These are phyloP conservation scores for Cotesia glomerata DNA, from an alignment of 1,140 invertebrate species.

Conservation along the genomic window DNA sequence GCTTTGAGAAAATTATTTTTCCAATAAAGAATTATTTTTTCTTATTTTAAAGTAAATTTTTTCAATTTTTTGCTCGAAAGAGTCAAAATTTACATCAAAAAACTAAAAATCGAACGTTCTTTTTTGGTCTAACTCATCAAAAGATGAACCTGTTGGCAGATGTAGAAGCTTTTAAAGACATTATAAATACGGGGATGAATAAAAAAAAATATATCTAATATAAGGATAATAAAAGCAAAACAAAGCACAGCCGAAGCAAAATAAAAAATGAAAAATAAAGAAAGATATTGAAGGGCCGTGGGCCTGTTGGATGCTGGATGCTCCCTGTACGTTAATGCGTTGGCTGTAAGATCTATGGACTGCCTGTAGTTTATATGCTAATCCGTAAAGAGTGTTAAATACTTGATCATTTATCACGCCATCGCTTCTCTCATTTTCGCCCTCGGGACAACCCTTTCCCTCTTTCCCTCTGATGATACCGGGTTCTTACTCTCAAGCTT, in stretches of 20 bases:
- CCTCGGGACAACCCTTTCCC: constrained; percentile 26
- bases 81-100: too few species aligned
- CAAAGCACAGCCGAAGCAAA: too few species aligned
- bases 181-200: neutral
- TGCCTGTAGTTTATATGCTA: constrained; percentile 65
- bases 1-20: too few species aligned
- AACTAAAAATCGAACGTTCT: too few species aligned
- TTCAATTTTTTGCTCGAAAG: too few species aligned
- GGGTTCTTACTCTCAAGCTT: neutral
- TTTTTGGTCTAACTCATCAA: too few species aligned
- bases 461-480: constrained; percentile 17
- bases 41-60: too few species aligned
- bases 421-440: constrained; percentile 45
- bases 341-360: constrained; percentile 64
- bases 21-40: too few species aligned
- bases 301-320: constrained; percentile 46
- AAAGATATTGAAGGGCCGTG: constrained; percentile 42
- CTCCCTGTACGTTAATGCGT: constrained; percentile 59
- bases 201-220: neutral
- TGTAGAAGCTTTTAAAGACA: too few species aligned
- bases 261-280: neutral
- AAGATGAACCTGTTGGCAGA: too few species aligned
- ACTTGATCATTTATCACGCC: constrained; percentile 65
- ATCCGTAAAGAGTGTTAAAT: constrained; percentile 66
- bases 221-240: too few species aligned